Base-by-base conservation (phyloP, 2,888 invertebrate genomes). In the Drosophila colorata region DNA sequence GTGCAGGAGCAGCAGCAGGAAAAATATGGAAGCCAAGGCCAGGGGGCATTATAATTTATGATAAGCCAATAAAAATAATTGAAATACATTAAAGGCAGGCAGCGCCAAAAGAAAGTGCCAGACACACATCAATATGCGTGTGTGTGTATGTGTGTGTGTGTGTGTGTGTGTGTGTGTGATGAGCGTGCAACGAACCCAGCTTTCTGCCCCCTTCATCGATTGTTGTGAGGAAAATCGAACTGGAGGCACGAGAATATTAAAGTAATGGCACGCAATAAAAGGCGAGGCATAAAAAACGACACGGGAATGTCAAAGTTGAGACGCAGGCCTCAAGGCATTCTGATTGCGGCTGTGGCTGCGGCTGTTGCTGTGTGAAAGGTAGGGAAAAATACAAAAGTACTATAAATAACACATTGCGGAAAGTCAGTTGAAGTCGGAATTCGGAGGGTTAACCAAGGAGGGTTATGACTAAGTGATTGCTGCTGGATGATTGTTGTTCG, bases 31-130 rank as follows among this genome's bases (percentile, higher is more conserved):
- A 53, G 38, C 57, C 85, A 81, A 74, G 69, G 74, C 66, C 74
- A 80, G 69, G 52, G 66, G 73, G 69, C 66, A 78, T 78, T 74
- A 78, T 81, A 78, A 80, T 80, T 85, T 80, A 86, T 87, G 77
- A 69, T 73, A 70, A 85, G 67, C 80, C 86, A 80, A 80, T 80
- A 80, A 78, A 80, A 85, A 82, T 85, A 85, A 80, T 86, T 85
- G 86, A 85, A 82, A 80, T 79, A 75, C 72, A 82, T 80, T 85
- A 75, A 78, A 60, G 65, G 59, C 75, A 78, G 64, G 49, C 70
- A 69, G 23, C 18, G 61, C 31, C 38, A 51, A 55, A 46, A 49
- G 67, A 57, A 44, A 78, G 53, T 58, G 63, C 52, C 71, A 59
- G 48, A 38, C 64, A 59, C 58, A 78, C 46, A 68, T 58, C 51